Evolutionary conservation across 1,140 invertebrate species (phyloP), one percentile per base, ranked within the genome.

Genomic region (Camponotus pennsylvanicus): DNA sequence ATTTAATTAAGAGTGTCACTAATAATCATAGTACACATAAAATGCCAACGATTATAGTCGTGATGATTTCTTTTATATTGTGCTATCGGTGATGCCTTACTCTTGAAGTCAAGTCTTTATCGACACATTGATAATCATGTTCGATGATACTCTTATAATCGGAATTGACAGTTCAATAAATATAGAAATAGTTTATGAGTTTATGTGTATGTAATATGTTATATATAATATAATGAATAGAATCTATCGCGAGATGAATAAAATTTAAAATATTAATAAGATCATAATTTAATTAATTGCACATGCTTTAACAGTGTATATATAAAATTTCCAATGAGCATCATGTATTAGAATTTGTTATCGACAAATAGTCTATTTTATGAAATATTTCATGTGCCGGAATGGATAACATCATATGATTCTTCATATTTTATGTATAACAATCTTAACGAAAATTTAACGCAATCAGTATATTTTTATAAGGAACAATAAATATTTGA

Each of bases 91-190:
- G 11, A 42, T 11, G 7, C 11, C 3, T 70, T 4, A 5, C 32
- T 32, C 73, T 85, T 85, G 21, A 78, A 52, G 7, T 6, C 2
- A 15, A 71, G 27, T 13, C 11, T 34, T n/a, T 75, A 18, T 83
- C 61, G n/a, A 37, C 49, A 84, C 15, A 27, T 13, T 55, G 55
- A 85, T 77, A 64, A 13, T 5, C 15, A 15, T 77, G 34, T 85
- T 78, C 40, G 21, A 34, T 40, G 55, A 83, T 11, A n/a, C 3
- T 55, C 7, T 27, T 18, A 34, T 45, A 82, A 0, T 1, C 34
- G 11, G 0, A 9, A 59, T 11, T 11, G 32, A 49, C 45, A 15
- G 3, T 71, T 57, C 59, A 73, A 32, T 18, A 9, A 67, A 40
- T 37, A 27, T 57, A 21, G 8, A 27, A 69, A 34, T 37, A 2